Evolutionary conservation across 2,888 invertebrate genomes (phyloP), one percentile per base, ranked within the genome.

Genomic region (Encarsia formosa): DNA sequence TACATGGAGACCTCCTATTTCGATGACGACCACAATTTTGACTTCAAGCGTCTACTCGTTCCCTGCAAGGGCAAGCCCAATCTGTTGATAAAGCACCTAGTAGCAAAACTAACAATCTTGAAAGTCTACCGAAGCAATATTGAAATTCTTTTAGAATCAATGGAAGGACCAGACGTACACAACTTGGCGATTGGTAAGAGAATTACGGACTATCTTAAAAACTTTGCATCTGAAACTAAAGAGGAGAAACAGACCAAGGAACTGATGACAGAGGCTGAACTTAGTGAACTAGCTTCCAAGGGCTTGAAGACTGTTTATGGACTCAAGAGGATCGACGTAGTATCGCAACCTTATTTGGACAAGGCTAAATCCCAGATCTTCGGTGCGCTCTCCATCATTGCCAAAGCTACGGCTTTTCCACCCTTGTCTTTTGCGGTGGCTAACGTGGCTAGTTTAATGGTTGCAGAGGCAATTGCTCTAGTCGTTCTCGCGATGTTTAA

Each of bases 221-320:
- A 50, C 9, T 56, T 56, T 29, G 23, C 16, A 5, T 50, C 56
- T 1, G 56, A 56, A 8, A 56, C 56, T 3, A 56, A 53, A 16
- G 56, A 56, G 23, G 53, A 48, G 16, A 56, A 48, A 16, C 56
- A 56, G 9, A 56, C 52, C 4, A 56, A 39, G n/a, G 47, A 52
- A 3, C 26, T 56, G 2, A 50, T 53, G n/a, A 47, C 50, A 2
- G 56, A 56, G 11, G 29, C 43, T 2, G 56, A 56, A 41, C 4
- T 56, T 4, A 19, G 16, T 6, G 56, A 56, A 34, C 16, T 56
- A 6, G 55, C 43, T n/a, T 26, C 52, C 0, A 52, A 44, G 19
- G 56, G 56, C 0, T 8, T 52, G 16, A 56, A 50, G 34, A 56
- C 52, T 1, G 20, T 56, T 0, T 56, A 56, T 19, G 32, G 43